These are phyloP conservation scores for Perca schrenkii DNA, from an alignment of 2,113 vertebrate species.

Conservation along the genomic window DNA sequence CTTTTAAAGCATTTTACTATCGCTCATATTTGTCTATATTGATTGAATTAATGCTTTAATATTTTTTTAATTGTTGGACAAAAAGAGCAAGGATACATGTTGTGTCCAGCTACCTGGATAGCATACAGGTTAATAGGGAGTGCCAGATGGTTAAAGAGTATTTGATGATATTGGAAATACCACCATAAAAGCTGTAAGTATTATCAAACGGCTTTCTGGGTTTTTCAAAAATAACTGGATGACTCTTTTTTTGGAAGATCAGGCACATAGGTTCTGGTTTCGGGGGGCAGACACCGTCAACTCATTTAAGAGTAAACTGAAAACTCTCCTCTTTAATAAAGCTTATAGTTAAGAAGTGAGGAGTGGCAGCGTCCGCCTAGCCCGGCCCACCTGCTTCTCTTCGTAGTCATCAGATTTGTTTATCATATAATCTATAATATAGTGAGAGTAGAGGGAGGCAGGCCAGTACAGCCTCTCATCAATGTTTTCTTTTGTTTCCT, in stretches of 20 bases:
- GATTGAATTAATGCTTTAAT: background rate
- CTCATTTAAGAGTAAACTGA: too few species aligned
- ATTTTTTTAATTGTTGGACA: background rate
- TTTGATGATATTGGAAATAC: background rate
- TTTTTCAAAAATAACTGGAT: background rate
- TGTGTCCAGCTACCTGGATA: background rate
- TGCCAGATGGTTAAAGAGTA: background rate
- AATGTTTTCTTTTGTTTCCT: too few species aligned
- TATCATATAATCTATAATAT: too few species aligned
- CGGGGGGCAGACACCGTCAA: too few species aligned
- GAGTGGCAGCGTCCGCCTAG: too few species aligned
- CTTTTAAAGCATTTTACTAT: background rate
- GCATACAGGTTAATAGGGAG: background rate
- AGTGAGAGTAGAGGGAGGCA: too few species aligned
- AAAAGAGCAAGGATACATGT: background rate
- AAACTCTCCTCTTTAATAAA: too few species aligned
- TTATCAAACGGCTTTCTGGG: background rate
- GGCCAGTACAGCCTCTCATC: too few species aligned
- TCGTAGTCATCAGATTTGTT: too few species aligned
- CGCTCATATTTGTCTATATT: background rate
- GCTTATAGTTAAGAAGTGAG: too few species aligned
- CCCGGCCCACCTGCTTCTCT: too few species aligned
- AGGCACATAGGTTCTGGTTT: too few species aligned
- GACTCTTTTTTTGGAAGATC: background rate
- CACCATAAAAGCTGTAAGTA: background rate